Evolutionary conservation across 2,888 invertebrate genomes (phyloP).

Genomic region (Parasteatoda lunata): DNA sequence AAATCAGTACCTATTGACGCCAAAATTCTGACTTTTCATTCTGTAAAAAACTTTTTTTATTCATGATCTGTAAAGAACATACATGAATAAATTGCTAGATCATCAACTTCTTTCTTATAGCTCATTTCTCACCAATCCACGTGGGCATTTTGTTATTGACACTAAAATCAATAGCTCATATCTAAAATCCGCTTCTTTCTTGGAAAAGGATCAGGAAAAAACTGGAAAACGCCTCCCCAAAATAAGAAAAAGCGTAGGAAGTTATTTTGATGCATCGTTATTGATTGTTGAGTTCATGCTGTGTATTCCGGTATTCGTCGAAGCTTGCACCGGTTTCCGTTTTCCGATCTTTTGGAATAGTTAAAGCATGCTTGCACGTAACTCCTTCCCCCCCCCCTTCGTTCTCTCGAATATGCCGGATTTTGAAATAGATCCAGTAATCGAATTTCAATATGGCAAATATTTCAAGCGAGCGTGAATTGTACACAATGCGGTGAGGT

Average conservation of each 20-base stretch:
- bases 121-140: not conserved
- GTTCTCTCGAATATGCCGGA: too few species aligned
- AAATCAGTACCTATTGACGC: too few species aligned
- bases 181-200: slow-evolving; percentile 12
- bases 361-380: not conserved
- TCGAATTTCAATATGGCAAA: too few species aligned
- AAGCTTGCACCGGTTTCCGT: too few species aligned
- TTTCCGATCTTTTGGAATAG: not conserved
- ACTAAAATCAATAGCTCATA: slow-evolving; percentile 26
- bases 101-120: slow-evolving; percentile 14
- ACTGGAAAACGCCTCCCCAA: not conserved
- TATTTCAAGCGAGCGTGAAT: too few species aligned
- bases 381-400: not conserved
- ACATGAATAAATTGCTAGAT: slow-evolving; percentile 35
- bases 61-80: not conserved
- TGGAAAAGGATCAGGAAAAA: not conserved
- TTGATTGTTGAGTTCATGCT: not conserved
- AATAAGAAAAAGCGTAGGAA: not conserved
- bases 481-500: too few species aligned
- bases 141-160: slow-evolving; percentile 40
- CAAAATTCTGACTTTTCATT: too few species aligned
- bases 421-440: too few species aligned
- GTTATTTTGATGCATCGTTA: slow-evolving; percentile 1
- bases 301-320: too few species aligned
- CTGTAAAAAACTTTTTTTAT: too few species aligned